Base-by-base conservation (phyloP, 2,888 invertebrate species). In the Cantharis lateralis region DNA sequence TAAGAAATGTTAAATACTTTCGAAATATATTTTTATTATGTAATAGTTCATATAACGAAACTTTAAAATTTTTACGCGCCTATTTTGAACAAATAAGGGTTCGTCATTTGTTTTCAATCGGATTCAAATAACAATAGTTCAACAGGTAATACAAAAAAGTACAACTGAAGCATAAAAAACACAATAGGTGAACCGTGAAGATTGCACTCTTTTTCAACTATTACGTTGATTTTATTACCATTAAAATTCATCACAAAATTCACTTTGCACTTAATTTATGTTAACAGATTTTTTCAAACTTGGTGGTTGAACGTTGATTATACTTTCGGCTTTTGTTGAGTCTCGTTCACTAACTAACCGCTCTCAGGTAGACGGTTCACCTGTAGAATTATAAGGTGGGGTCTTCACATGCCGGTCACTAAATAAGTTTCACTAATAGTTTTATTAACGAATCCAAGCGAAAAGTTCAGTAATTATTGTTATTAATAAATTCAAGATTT, bases 321-420 rank as follows among this genome's bases (percentile, higher is more conserved):
- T 48, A 62, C 68, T 72, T 76, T 70, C 69, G 32, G 74, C 69
- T 81, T 80, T 80, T 82, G 80, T 71, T 78, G 81, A 77, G 72
- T 76, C 78, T 81, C 84, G 84, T 82, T 83, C 84, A 82, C 84
- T 77, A 82, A 83, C 82, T 80, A 79, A 82, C 81, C 81, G 82
- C 81, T 80, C 85, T 86, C 85, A 85, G 85, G 85, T 84, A 81
- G 84, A 82, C 84, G 83, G 85, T 85, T 86, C 86, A 86, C 86
- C 86, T 86, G 86, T 85, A 85, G 82, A 82, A 80, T 75, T 77
- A 80, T 77, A 83, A 85, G 85, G 85, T 85, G 85, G 86, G 86
- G 85, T 81, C 79, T 78, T 75, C 76, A 76, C 72, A 78, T 76
- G 73, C 76, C 72, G 78, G 75, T 76, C 78, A 70, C 68, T 74